Evolutionary conservation across 2,888 invertebrate species (phyloP).

Genomic region (Geophilus truncorum): DNA sequence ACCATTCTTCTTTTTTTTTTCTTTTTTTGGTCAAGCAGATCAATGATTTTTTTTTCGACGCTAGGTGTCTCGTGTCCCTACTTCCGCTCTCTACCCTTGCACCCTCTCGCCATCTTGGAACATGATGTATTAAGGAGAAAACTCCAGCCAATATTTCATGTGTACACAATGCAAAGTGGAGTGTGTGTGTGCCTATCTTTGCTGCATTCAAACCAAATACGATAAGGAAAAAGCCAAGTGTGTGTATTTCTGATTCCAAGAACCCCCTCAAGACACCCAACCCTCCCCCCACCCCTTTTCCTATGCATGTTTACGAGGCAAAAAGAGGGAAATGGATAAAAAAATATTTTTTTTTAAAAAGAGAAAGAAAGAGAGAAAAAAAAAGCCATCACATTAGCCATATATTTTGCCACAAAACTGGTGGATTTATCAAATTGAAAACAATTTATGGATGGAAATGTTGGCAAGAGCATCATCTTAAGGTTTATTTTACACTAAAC

Average conservation of each 20-base stretch:
- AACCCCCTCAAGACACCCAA: not conserved
- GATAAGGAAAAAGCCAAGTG: conserved; percentile 7
- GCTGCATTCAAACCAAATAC: not conserved
- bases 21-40: not conserved
- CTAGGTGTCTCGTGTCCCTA: not conserved
- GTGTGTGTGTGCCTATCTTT: not conserved
- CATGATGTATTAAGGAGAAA: conserved; percentile 32
- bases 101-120: not conserved
- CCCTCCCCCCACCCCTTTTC: not conserved
- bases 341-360: not conserved
- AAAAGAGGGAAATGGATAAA: not conserved
- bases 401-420: not conserved
- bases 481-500: not conserved
- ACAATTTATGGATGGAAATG: not conserved
- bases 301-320: not conserved
- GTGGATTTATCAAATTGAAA: not conserved
- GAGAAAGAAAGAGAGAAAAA: no score
- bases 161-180: conserved; percentile 34
- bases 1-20: no score
- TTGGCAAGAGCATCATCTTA: not conserved
- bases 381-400: not conserved
- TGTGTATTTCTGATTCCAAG: not conserved
- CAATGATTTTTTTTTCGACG: not conserved
- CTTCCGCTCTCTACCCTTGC: not conserved
- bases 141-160: conserved; percentile 34